phyloP scores from a whole-genome alignment of 2,113 vertebrate species.

The Istiophorus platypterus region DNA sequence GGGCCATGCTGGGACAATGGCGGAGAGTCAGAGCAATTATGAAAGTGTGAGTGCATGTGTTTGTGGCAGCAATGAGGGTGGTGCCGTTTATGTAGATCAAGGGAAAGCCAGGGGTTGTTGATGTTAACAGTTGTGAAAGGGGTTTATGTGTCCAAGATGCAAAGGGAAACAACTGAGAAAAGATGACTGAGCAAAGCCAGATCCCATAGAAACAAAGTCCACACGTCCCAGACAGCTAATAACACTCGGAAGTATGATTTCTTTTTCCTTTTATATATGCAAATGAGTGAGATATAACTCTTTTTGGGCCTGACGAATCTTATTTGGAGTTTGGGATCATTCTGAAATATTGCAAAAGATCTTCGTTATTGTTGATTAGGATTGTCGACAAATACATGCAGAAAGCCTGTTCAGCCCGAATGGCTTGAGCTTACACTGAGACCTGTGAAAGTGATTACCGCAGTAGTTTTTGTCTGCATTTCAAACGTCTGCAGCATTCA shows the following conservation, averaged over 20 bases:
- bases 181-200: constrained; percentile 52
- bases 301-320: constrained; percentile 7
- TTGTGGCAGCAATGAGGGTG: constrained; percentile 50
- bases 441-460: constrained; percentile 77
- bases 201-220: constrained; percentile 54
- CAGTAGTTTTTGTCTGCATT: constrained; percentile 65
- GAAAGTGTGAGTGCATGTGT: constrained; percentile 48
- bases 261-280: constrained; percentile 9
- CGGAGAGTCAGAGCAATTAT: constrained; percentile 57
- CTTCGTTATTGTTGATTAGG: constrained; percentile 42
- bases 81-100: constrained; percentile 59
- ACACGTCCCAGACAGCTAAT: constrained; percentile 39
- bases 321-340: constrained; percentile 19
- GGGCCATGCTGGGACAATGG: constrained; percentile 53
- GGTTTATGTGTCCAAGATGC: constrained; percentile 57
- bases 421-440: constrained; percentile 38
- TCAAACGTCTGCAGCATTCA: constrained; percentile 61
- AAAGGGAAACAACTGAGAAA: constrained; percentile 67
- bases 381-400: constrained; percentile 45
- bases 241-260: constrained; percentile 29
- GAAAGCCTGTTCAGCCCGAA: constrained; percentile 41
- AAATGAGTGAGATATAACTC: background rate
- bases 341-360: constrained; percentile 48
- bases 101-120: constrained; percentile 62
- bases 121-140: constrained; percentile 73